Evolutionary conservation across 1,140 invertebrate species (phyloP).

Genomic region (Drosophila teissieri): DNA sequence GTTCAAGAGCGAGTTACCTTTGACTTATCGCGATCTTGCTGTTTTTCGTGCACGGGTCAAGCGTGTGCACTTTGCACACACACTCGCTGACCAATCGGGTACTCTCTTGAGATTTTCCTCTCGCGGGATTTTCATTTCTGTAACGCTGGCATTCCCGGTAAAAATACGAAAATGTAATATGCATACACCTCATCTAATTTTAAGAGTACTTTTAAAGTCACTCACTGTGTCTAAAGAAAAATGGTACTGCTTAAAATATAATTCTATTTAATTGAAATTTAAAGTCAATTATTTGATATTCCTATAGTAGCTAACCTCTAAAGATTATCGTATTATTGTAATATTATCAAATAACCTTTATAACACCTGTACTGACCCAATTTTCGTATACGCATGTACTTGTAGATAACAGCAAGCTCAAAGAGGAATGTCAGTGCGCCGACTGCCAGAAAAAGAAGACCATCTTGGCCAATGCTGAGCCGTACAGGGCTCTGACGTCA

Average conservation of each 20-base stretch:
- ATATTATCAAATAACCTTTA: too few species aligned
- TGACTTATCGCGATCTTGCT: slow-evolving; percentile 1
- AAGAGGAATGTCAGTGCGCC: slow-evolving; percentile 93
- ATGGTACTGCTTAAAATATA: too few species aligned
- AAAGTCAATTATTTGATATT: too few species aligned
- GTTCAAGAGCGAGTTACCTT: neutral
- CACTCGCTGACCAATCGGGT: neutral
- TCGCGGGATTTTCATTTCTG: slow-evolving; percentile 2
- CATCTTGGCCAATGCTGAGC: slow-evolving; percentile 92
- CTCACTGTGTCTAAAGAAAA: too few species aligned
- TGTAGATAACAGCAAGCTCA: slow-evolving; percentile 89
- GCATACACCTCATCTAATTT: too few species aligned
- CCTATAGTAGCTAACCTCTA: too few species aligned
- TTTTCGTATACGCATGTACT: neutral
- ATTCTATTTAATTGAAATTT: too few species aligned
- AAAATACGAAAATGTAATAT: neutral
- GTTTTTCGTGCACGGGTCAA: slow-evolving; percentile 1
- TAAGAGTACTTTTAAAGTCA: too few species aligned
- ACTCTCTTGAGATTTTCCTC: neutral
- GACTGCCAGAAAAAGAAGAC: slow-evolving; percentile 94
- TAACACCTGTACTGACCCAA: neutral
- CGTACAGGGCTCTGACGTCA: slow-evolving; percentile 93
- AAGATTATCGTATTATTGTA: too few species aligned
- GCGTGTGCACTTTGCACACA: neutral
- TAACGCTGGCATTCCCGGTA: slow-evolving; percentile 8